Percentiles rank a stretch among this genome's conserved stretches.
phyloP scores from a whole-genome alignment of 2,797 vertebrate species.

The Cryptoblepharus egeriae region DNA sequence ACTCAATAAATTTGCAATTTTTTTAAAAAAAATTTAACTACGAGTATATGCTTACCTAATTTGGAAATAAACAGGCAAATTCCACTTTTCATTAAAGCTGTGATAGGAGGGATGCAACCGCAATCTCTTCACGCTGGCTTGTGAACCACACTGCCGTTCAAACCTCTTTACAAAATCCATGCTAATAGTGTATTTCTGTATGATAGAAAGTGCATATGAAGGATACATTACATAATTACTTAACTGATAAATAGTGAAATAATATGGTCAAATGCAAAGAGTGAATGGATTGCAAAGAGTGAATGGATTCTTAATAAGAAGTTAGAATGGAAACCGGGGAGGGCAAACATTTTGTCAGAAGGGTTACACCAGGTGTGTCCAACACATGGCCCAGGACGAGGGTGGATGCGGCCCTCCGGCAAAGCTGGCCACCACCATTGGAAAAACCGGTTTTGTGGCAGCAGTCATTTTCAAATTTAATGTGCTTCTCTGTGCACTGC shows the following conservation, averaged over 20 bases:
- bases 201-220: slow-evolving; percentile 28
- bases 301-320: too few relatives aligned
- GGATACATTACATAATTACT: neutral
- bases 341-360: too few relatives aligned
- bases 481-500: too few relatives aligned
- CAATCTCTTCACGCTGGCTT: slow-evolving; percentile 93
- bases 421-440: too few relatives aligned
- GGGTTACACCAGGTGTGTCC: too few relatives aligned
- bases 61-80: slow-evolving; percentile 97
- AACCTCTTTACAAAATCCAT: slow-evolving; percentile 92
- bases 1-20: neutral
- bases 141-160: slow-evolving; percentile 95
- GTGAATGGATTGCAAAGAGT: too few relatives aligned
- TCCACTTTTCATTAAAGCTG: slow-evolving; percentile 96
- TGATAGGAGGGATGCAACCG: slow-evolving; percentile 88
- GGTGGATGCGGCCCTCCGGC: too few relatives aligned
- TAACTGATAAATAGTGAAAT: neutral
- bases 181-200: slow-evolving; percentile 88
- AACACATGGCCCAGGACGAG: too few relatives aligned
- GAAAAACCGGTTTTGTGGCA: too few relatives aligned
- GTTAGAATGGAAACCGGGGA: too few relatives aligned
- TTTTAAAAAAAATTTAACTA: too few relatives aligned
- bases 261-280: neutral
- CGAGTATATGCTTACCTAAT: slow-evolving; percentile 87
- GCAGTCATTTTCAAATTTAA: too few relatives aligned